Evolutionary conservation across 2,888 invertebrate genomes (phyloP), one percentile per base, ranked within the genome.

Genomic region (Rhogogaster chlorosoma): DNA sequence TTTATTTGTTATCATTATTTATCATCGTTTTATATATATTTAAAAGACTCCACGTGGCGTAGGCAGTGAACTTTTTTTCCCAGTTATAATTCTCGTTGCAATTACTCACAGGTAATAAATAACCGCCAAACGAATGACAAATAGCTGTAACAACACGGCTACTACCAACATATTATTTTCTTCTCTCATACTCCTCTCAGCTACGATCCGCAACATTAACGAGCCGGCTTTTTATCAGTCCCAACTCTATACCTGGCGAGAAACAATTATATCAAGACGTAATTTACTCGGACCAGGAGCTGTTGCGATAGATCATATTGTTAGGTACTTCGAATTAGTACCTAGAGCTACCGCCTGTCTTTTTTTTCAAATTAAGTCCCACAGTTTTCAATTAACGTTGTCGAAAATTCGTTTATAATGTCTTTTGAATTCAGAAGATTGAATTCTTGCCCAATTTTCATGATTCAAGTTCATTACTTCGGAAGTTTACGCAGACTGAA

Each of bases 91-190:
- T 22, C 80, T 36, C 80, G 22, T 5, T 26, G 64, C 36, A 38
- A 45, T 61, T 77, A 49, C 29, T 75, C 42, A 42, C 42, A 38
- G 84, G 80, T 61, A 80, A 61, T 80, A 80, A 80, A 38, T 38
- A 80, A 80, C 26, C 84, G 75, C 84, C 84, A 85, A 86, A 86
- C 87, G 85, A 85, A 71, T 67, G 77, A 26, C 83, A 84, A 85
- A 84, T 85, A 84, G 80, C 26, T 57, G 84, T 83, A 88, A 85
- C 67, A 77, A 77, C 85, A 85, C 77, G 71, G 78, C 77, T 83
- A 83, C 84, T 86, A 85, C 86, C 32, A 77, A 32, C n/a, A 53
- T 49, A 77, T 49, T 53, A 53, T 77, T 77, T 49, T 77, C 77
- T 42, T 29, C 29, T 29, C 29, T 77, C 26, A 45, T 75, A 36